Evolutionary conservation across 2,113 vertebrate genomes (phyloP).

Genomic region (Tenrec ecaudatus): DNA sequence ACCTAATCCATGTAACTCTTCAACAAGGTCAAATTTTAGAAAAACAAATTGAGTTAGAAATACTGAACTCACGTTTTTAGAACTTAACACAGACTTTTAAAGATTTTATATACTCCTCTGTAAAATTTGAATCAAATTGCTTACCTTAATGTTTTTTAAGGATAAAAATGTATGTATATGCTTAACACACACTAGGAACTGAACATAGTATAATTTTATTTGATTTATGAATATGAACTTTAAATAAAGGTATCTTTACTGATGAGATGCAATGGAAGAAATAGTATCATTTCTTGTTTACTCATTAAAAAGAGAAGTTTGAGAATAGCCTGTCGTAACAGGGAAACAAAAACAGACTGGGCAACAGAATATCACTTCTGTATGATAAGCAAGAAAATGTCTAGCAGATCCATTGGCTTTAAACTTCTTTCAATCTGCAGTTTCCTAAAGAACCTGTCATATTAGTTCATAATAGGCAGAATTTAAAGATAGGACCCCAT

Average conservation of each 20-base stretch:
- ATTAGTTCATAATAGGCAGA: neutral
- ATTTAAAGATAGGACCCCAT: neutral
- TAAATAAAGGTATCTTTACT: neutral
- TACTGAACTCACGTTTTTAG: neutral
- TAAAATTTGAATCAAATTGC: neutral
- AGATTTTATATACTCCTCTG: neutral
- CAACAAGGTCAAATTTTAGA: neutral
- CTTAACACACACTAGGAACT: neutral
- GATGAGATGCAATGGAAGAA: neutral
- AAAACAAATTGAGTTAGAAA: constrained; percentile 27
- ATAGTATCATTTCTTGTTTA: neutral
- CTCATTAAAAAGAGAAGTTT: neutral
- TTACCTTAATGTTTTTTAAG: neutral
- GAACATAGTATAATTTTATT: neutral
- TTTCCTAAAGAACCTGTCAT: neutral
- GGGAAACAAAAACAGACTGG: neutral
- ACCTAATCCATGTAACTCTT: constrained; percentile 27
- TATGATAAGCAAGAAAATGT: constrained; percentile 58
- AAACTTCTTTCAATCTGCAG: neutral
- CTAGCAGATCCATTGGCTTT: neutral
- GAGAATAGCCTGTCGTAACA: neutral
- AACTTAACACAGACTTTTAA: constrained; percentile 15
- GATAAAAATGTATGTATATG: neutral
- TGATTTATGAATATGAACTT: constrained; percentile 10
- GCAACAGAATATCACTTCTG: neutral